A percentile compares a stretch with the other conserved stretches of the same genome.
phyloP scores from a whole-genome alignment of 2,797 vertebrate genomes.

The Cuniculus paca region DNA sequence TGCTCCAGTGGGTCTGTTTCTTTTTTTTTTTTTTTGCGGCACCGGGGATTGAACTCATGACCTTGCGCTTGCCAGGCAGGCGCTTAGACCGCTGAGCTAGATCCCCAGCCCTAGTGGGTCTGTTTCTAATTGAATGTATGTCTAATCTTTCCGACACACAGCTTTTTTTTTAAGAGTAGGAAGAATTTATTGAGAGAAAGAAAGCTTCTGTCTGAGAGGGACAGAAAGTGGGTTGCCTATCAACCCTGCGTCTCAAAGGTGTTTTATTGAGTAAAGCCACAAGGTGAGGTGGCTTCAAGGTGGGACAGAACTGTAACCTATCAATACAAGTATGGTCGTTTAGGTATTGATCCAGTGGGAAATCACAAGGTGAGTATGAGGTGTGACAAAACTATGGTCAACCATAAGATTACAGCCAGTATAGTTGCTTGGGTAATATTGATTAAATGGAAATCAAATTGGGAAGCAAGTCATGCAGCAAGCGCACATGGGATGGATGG shows the following conservation, averaged over 20 bases:
- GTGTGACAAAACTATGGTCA: background rate
- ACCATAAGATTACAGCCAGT: background rate
- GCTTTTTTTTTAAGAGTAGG: background rate
- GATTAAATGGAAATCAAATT: background rate
- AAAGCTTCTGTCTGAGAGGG: background rate
- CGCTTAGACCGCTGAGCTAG: no score
- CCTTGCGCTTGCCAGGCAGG: no score
- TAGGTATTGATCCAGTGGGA: background rate
- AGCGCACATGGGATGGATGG: background rate
- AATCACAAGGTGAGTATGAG: background rate
- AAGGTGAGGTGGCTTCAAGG: background rate
- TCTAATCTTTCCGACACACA: background rate
- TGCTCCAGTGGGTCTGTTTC: background rate
- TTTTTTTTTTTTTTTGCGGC: no score
- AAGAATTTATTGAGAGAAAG: background rate
- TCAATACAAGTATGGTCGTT: background rate
- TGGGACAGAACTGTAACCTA: background rate
- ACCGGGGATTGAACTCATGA: no score
- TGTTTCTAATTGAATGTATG: fast-evolving
- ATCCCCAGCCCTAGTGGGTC: background rate
- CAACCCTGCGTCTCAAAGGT: background rate
- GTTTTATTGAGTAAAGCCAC: background rate
- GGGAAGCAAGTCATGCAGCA: background rate
- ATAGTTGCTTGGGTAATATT: background rate
- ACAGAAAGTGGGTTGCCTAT: background rate